These are phyloP conservation scores for Smittia aterrima DNA, from an alignment of 2,888 invertebrate species.

Conservation along the genomic window DNA sequence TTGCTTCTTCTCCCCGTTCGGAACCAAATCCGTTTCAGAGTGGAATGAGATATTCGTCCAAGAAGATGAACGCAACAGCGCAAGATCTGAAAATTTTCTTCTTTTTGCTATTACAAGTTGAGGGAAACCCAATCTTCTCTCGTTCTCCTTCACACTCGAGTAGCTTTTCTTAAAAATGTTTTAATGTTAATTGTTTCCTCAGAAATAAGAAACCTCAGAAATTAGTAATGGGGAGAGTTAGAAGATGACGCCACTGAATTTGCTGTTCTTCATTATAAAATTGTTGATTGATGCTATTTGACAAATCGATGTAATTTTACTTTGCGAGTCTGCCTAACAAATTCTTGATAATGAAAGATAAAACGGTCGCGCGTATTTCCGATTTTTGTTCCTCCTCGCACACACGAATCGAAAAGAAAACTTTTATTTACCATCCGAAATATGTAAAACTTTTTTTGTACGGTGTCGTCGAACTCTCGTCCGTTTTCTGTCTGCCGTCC, in stretches of 20 bases:
- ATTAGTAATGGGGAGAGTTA: too few species aligned
- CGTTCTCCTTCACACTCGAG: neutral
- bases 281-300: too few species aligned
- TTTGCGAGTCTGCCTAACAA: too few species aligned
- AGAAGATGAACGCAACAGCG: neutral
- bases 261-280: too few species aligned
- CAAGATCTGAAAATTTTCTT: constrained; percentile 5
- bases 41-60: neutral
- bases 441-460: constrained; percentile 15
- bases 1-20: neutral
- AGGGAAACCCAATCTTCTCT: neutral
- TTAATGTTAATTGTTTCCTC: constrained; percentile 18
- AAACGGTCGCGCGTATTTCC: constrained; percentile 15
- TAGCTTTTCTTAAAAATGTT: neutral
- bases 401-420: neutral
- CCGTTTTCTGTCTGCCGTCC: constrained; percentile 20
- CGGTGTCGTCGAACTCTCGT: constrained; percentile 28
- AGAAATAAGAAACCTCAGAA: neutral
- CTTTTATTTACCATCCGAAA: neutral
- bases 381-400: constrained; percentile 2
- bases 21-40: neutral
- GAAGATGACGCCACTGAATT: too few species aligned
- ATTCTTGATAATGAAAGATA: constrained; percentile 8
- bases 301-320: too few species aligned
- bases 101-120: neutral